A percentile compares a stretch with the other conserved stretches of the same genome.
These are phyloP conservation scores for Meiosimyza decipiens DNA, from an alignment of 2,888 invertebrate genomes.

Conservation along the genomic window DNA sequence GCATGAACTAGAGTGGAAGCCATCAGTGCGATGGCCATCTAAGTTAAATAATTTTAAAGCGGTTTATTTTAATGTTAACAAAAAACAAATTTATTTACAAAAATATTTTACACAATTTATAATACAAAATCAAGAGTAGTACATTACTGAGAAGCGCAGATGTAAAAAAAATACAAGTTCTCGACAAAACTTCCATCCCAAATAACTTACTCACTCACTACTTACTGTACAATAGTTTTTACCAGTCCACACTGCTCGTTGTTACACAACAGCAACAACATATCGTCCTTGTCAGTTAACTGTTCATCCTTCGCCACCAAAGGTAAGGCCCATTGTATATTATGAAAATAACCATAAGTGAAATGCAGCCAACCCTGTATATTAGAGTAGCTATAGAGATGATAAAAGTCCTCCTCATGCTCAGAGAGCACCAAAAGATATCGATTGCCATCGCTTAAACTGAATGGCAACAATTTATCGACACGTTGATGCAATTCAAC, in stretches of 20 bases:
- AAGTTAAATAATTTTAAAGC: too few species aligned
- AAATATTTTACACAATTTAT: too few species aligned
- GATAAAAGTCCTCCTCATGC: conserved; percentile 52
- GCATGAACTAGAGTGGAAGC: too few species aligned
- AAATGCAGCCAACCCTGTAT: conserved; percentile 58
- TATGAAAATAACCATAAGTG: conserved; percentile 55
- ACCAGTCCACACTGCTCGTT: not conserved
- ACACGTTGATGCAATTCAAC: conserved; percentile 53
- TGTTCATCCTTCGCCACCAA: conserved; percentile 39
- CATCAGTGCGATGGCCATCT: too few species aligned
- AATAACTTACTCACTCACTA: too few species aligned
- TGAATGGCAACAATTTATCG: conserved; percentile 53
- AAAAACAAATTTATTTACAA: too few species aligned
- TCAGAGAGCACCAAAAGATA: conserved; percentile 54
- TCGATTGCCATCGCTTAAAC: conserved; percentile 45
- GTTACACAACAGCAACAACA: conserved; percentile 52
- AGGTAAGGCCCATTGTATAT: conserved; percentile 54
- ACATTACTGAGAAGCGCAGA: too few species aligned
- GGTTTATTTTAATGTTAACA: too few species aligned
- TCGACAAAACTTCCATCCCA: too few species aligned
- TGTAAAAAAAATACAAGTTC: too few species aligned
- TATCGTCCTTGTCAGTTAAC: conserved; percentile 34
- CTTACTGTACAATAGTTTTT: not conserved
- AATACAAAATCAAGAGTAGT: too few species aligned
- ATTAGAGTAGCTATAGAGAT: conserved; percentile 54